Percentiles rank a stretch among this genome's conserved stretches.
These are phyloP conservation scores for Eledone cirrhosa DNA, from an alignment of 2,888 invertebrate species.

Conservation along the genomic window DNA sequence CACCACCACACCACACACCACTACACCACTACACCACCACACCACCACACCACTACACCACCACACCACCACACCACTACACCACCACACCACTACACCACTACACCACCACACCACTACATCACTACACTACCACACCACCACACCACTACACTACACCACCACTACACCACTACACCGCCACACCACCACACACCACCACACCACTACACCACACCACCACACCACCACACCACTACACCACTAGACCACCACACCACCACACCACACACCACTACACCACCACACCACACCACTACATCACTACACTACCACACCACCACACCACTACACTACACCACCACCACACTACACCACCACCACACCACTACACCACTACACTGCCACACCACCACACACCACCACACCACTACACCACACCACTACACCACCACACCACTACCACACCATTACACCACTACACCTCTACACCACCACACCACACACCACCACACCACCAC, in stretches of 20 bases:
- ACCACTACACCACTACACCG: too few relatives aligned
- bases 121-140: background rate
- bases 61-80: too few relatives aligned
- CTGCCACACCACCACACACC: background rate
- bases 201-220: background rate
- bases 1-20: background rate
- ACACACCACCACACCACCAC: too few relatives aligned
- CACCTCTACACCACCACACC: background rate
- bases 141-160: background rate
- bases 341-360: too few relatives aligned
- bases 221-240: background rate
- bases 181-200: too few relatives aligned
- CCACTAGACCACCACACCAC: background rate
- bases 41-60: background rate
- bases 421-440: background rate
- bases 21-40: background rate
- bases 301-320: too few relatives aligned
- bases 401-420: too few relatives aligned
- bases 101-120: background rate
- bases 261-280: too few relatives aligned
- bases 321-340: background rate
- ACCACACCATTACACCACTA: background rate
- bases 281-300: too few relatives aligned
- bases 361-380: background rate
- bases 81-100: background rate